phyloP scores from a whole-genome alignment of 2,888 invertebrate genomes.

The Cheilosia soror region DNA sequence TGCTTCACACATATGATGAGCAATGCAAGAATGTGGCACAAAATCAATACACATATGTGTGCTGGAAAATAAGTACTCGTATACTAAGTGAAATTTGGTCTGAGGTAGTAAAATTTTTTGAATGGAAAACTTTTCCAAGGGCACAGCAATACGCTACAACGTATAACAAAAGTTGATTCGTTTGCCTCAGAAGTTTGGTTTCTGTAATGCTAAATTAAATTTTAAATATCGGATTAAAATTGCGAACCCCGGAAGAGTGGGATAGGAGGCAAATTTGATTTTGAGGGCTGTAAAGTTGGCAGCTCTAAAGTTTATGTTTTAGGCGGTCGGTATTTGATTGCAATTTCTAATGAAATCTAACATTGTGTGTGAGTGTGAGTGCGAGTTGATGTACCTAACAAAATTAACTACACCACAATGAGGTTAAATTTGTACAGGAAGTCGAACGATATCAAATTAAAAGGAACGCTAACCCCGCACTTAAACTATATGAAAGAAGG shows the following conservation, averaged over 20 bases:
- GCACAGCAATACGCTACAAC: conserved; percentile 12
- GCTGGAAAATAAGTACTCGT: conserved; percentile 9
- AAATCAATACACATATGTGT: conserved; percentile 1
- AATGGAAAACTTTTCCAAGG: conserved; percentile 29
- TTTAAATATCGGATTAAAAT: conserved; percentile 25
- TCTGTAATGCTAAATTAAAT: conserved; percentile 37
- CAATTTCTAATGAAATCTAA: neutral
- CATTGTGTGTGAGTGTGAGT: neutral
- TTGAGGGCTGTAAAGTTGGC: conserved; percentile 10
- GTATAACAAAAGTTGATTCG: conserved; percentile 43
- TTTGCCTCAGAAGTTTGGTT: conserved; percentile 26
- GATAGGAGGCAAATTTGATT: neutral
- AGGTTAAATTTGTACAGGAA: too few relatives aligned
- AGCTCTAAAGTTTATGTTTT: neutral
- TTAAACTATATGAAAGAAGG: too few relatives aligned
- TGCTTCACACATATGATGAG: conserved; percentile 1
- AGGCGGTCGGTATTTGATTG: too few relatives aligned
- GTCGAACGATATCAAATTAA: too few relatives aligned
- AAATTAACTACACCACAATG: too few relatives aligned
- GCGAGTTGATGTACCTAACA: too few relatives aligned
- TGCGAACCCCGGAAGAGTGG: neutral
- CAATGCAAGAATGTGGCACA: conserved; percentile 19
- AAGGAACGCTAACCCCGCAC: too few relatives aligned
- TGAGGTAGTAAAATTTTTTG: conserved; percentile 64
- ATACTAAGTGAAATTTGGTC: conserved; percentile 31